Conservation (phyloP, 2,888 invertebrate genomes). For the Neoascia interrupta region DNA sequence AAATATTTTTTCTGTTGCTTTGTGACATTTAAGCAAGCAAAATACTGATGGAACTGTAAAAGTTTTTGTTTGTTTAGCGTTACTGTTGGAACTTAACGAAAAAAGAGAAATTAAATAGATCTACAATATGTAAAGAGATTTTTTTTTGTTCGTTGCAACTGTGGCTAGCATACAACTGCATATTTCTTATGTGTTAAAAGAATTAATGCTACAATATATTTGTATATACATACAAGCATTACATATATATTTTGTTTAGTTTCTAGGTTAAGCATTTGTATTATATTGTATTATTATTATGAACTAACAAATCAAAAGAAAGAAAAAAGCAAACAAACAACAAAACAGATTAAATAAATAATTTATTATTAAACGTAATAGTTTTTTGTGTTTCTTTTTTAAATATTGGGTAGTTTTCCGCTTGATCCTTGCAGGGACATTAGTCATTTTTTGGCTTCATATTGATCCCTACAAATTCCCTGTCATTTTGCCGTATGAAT, state of each 20-base stretch:
- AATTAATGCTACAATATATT: slow-evolving; percentile 21
- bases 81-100: slow-evolving; percentile 46
- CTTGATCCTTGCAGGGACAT: no score
- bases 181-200: slow-evolving; percentile 38
- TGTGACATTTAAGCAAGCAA: not conserved
- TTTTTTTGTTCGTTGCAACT: slow-evolving; percentile 28
- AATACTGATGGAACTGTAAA: not conserved
- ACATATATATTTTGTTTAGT: slow-evolving; percentile 40
- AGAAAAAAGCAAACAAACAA: slow-evolving; percentile 32
- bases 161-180: slow-evolving; percentile 19
- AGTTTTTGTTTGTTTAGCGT: slow-evolving; percentile 62
- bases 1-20: no score
- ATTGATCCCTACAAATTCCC: no score
- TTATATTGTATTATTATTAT: slow-evolving; percentile 64
- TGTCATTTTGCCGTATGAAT: no score
- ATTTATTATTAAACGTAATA: slow-evolving; percentile 58
- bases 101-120: not conserved
- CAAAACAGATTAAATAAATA: slow-evolving; percentile 57
- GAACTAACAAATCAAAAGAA: slow-evolving; percentile 38
- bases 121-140: not conserved
- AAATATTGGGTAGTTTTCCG: no score
- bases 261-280: slow-evolving; percentile 65
- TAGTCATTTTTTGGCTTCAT: no score
- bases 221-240: no score
- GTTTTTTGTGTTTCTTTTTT: not conserved